A percentile compares a stretch with the other conserved stretches of the same genome.
Conservation (phyloP, 2,113 vertebrate species). For the Oncorhynchus masou region DNA sequence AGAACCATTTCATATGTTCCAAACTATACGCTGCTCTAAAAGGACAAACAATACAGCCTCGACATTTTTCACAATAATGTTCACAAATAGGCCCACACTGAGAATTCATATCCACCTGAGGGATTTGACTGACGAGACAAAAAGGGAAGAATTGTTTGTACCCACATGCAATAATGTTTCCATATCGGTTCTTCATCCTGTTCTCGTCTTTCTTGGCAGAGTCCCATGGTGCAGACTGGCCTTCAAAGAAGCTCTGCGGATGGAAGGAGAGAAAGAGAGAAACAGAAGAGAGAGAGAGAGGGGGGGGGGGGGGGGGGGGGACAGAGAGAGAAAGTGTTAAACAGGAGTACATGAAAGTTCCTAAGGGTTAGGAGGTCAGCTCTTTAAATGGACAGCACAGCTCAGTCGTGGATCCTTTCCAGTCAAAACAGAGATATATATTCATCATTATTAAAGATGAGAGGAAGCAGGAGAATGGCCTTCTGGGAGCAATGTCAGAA, state of each 20-base stretch:
- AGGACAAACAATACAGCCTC: too few relatives aligned
- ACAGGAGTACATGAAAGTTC: not conserved
- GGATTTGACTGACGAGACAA: too few relatives aligned
- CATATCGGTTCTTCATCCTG: conserved; percentile 99
- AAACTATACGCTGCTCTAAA: too few relatives aligned
- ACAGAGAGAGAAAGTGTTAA: conserved; percentile 39
- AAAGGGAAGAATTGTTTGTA: conserved; percentile 88
- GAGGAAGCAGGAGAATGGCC: not conserved
- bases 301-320: conserved; percentile 46
- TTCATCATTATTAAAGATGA: not conserved
- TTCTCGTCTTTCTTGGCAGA: conserved; percentile 99
- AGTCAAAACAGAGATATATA: not conserved
- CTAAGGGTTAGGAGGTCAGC: not conserved
- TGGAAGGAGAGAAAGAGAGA: conserved; percentile 47
- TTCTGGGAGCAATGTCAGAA: not conserved
- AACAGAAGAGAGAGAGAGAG: conserved; percentile 1
- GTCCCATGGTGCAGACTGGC: conserved; percentile 97
- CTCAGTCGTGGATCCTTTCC: not conserved
- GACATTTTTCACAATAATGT: too few relatives aligned
- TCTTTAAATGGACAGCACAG: not conserved
- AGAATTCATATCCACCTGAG: too few relatives aligned
- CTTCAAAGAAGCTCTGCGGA: conserved; percentile 98
- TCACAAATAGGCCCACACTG: too few relatives aligned
- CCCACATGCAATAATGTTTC: conserved; percentile 99
- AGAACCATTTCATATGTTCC: too few relatives aligned